phyloP scores from a whole-genome alignment of 2,797 vertebrate species.

The Gadopsis bispinosus region DNA sequence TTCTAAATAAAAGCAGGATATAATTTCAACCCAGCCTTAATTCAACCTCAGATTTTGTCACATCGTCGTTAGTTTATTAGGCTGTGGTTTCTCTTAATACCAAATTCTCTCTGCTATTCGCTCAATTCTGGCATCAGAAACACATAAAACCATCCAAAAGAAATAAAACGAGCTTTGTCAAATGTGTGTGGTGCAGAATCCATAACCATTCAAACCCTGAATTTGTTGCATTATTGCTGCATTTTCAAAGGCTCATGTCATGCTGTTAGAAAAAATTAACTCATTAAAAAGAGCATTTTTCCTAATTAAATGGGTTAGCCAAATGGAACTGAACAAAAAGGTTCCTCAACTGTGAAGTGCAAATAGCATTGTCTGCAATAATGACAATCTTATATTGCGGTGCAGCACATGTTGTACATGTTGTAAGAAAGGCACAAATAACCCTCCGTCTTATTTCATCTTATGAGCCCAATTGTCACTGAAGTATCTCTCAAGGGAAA shows the following conservation, averaged over 20 bases:
- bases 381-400: conserved; percentile 4
- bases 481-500: conserved; percentile 42
- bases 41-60: neutral
- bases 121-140: conserved; percentile 2
- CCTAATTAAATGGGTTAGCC: conserved; percentile 29
- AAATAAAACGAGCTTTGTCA: conserved; percentile 23
- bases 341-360: conserved; percentile 1
- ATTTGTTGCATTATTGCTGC: conserved; percentile 16
- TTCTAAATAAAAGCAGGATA: neutral
- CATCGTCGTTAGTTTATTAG: neutral
- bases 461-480: conserved; percentile 22
- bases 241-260: conserved; percentile 30
- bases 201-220: neutral
- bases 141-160: neutral
- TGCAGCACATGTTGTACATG: neutral
- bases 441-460: conserved; percentile 17
- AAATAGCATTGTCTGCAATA: conserved; percentile 8
- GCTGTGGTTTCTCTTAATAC: neutral
- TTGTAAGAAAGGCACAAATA: conserved; percentile 32
- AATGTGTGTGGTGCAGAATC: conserved; percentile 8
- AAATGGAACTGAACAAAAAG: conserved; percentile 14
- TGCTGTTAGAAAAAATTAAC: neutral
- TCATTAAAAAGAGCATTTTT: conserved; percentile 15
- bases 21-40: neutral
- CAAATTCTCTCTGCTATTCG: neutral